phyloP scores from a whole-genome alignment of 2,113 vertebrate genomes.

The Labeo catla region DNA sequence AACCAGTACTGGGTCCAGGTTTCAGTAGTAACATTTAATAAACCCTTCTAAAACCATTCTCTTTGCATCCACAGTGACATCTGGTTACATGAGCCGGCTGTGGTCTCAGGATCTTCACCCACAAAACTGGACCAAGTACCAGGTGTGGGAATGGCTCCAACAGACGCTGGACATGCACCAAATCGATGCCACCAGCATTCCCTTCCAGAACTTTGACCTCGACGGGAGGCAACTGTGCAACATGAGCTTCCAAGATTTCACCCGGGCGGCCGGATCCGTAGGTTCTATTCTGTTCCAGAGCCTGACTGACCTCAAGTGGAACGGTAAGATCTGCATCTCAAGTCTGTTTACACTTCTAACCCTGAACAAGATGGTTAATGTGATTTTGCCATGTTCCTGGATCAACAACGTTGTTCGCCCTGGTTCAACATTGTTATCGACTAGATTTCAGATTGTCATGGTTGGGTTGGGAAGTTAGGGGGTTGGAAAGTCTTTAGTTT shows the following conservation, averaged over 20 bases:
- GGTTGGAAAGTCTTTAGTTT: not conserved
- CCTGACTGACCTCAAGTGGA: slow-evolving; percentile 91
- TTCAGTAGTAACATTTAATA: not conserved
- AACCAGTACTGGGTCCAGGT: not conserved
- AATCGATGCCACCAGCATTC: slow-evolving; percentile 89
- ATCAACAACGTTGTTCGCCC: not conserved
- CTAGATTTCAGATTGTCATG: not conserved
- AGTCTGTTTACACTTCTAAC: not conserved
- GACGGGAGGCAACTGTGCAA: slow-evolving; percentile 90
- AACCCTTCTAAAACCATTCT: not conserved
- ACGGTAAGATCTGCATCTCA: slow-evolving; percentile 71
- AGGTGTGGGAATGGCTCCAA: slow-evolving; percentile 99
- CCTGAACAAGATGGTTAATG: not conserved
- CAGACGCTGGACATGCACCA: slow-evolving; percentile 95
- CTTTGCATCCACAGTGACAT: slow-evolving; percentile 60
- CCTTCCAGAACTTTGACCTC: slow-evolving; percentile 94
- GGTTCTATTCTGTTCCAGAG: slow-evolving; percentile 91
- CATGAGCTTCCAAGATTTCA: slow-evolving; percentile 92
- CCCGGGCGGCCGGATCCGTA: slow-evolving; percentile 83
- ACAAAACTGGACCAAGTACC: slow-evolving; percentile 94
- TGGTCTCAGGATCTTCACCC: slow-evolving; percentile 89
- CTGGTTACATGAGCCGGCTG: slow-evolving; percentile 81
- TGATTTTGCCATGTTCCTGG: not conserved
- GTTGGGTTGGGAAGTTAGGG: not conserved
- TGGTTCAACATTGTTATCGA: not conserved